Evolutionary conservation across 53 echinoderm and acorn worm species (phyloP), one percentile per base, ranked within the genome.

Genomic region (Paelopatides confundens): DNA sequence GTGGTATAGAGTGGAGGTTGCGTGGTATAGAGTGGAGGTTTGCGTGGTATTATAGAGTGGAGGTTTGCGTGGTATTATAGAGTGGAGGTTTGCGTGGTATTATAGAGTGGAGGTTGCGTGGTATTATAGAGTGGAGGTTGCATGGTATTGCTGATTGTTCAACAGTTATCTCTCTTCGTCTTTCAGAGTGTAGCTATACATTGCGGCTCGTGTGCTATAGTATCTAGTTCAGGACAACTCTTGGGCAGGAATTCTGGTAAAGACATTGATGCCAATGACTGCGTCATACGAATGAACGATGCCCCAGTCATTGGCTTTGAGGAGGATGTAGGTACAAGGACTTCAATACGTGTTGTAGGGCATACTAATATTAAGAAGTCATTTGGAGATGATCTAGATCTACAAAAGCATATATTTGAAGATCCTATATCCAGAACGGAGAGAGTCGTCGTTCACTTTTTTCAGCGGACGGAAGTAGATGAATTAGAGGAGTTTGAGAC

Each of bases 221-320:
- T 97, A 35, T 91, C 97, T 36, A 97, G 97, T 66, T 97, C 97
- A 2, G 97, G 97, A 65, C 97, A 94, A 79, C 92, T 97, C 3
- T 85, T 97, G 4, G 93, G 93, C 65, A 78, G 81, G 30, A 86
- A 89, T 12, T 93, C 92, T 53, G 97, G 97, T 8, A 71, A 52
- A 21, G 90, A 97, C 74, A 97, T 97, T 21, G 97, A 97, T 88
- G 86, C 82, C 48, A 91, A 97, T 34, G 95, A 97, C 65, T 97
- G 97, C 58, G 97, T 97, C 11, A 89, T 97, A 47, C 90, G 97
- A 87, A 97, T 97, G 97, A 97, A 97, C 77, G 95, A 94, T 86
- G 97, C 97, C 85, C 97, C 97, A 15, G 93, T 93, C 23, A 87
- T 84, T 69, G 97, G 97, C 62, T 95, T 69, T 87, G 97, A 97